A percentile compares a stretch with the other conserved stretches of the same genome.
These are phyloP conservation scores for Notoglanidium macrostoma DNA, from an alignment of 2,797 vertebrate species.

Conservation along the genomic window DNA sequence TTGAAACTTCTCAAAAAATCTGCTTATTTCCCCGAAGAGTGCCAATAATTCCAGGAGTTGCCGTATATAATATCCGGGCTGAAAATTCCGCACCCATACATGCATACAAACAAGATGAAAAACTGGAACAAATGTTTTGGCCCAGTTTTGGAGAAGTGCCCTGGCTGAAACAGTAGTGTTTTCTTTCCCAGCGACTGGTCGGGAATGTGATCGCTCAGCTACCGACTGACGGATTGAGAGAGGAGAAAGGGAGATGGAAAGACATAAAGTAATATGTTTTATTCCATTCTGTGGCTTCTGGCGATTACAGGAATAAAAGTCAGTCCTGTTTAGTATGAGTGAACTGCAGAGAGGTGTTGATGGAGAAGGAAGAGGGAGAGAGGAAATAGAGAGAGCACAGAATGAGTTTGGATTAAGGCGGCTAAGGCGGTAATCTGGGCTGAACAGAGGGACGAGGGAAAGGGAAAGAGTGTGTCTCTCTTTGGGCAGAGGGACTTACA, in stretches of 20 bases:
- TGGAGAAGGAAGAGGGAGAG: constrained; percentile 4
- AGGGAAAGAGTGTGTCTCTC: constrained; percentile 58
- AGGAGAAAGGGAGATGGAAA: background rate
- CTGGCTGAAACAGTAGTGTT: constrained; percentile 70
- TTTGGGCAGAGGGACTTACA: background rate
- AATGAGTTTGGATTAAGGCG: background rate
- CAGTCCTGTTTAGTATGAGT: constrained; percentile 63
- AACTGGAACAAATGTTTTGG: constrained; percentile 75
- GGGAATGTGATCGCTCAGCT: constrained; percentile 63
- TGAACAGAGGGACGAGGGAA: constrained; percentile 63
- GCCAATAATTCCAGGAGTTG: background rate
- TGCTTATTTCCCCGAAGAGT: background rate
- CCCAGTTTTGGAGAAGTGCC: constrained; percentile 63
- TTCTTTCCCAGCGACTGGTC: constrained; percentile 69
- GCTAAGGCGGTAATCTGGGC: constrained; percentile 69
- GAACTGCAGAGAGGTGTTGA: constrained; percentile 39
- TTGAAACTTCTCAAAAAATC: background rate
- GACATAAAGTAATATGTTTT: constrained; percentile 9
- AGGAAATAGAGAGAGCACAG: background rate
- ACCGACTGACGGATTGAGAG: constrained; percentile 50
- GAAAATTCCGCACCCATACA: background rate
- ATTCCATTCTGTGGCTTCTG: constrained; percentile 35
- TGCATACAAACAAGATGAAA: constrained; percentile 68
- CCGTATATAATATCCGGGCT: background rate
- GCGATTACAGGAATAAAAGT: constrained; percentile 70